Evolutionary conservation across 1,140 invertebrate species (phyloP), one percentile per base, ranked within the genome.

Genomic region (Phymastichus coffea): DNA sequence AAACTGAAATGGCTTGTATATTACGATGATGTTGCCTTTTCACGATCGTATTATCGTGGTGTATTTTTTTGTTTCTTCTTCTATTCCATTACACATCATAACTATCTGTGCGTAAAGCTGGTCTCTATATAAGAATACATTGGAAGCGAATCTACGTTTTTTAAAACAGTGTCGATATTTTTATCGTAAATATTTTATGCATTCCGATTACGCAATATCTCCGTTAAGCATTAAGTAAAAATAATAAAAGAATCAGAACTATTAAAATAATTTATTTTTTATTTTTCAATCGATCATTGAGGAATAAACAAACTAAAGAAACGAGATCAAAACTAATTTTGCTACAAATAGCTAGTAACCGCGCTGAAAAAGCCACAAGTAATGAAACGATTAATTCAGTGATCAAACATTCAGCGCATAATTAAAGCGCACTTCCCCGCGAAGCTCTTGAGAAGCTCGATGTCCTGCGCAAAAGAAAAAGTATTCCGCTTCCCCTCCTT

Each of bases 261-360:
- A n/a, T n/a, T n/a, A n/a, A n/a, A n/a, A n/a, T n/a, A n/a, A n/a
- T n/a, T n/a, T n/a, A n/a, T n/a, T n/a, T n/a, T n/a, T n/a, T n/a
- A n/a, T n/a, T n/a, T n/a, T n/a, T n/a, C n/a, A n/a, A n/a, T n/a
- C n/a, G n/a, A n/a, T n/a, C n/a, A n/a, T n/a, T n/a, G n/a, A n/a
- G n/a, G n/a, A n/a, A n/a, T n/a, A n/a, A n/a, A n/a, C n/a, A 4
- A 57, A 48, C 33, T 38, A 48, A 38, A 57, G 19, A 20, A 48
- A 57, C 15, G 37, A 43, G 20, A 14, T 30, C 26, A 20, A 40
- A 57, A 57, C 26, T 20, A 57, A 57, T 49, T 57, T n/a, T 41
- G 15, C 14, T 17, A 22, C 23, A 47, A 57, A 28, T 44, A 14
- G 15, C 2, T 41, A 40, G n/a, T n/a, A 38, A 38, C 1, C 15